phyloP scores from a whole-genome alignment of 2,797 vertebrate genomes.

The Prunella strophiata region DNA sequence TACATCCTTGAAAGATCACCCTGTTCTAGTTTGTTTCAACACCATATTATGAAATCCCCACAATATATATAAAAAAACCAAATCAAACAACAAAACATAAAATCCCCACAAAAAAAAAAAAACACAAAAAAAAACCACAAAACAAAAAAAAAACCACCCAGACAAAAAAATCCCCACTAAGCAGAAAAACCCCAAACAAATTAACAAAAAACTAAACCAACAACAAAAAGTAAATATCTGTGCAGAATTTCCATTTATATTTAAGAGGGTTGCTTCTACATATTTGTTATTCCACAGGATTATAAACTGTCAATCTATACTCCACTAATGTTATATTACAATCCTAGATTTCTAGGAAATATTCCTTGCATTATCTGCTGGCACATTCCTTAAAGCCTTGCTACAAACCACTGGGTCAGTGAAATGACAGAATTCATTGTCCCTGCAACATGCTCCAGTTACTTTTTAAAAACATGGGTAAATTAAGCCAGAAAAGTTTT shows the following conservation, averaged over 20 bases:
- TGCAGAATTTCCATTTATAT: neutral
- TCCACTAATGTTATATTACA: neutral
- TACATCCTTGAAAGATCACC: neutral
- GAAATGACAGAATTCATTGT: neutral
- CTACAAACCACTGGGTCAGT: neutral
- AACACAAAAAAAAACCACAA: neutral
- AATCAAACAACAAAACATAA: neutral
- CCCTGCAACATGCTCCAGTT: neutral
- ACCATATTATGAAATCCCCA: neutral
- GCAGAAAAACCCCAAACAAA: fast-evolving
- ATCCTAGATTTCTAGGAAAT: neutral
- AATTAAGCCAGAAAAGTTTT: neutral
- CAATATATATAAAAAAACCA: neutral
- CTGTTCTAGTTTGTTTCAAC: neutral
- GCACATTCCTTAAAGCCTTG: neutral
- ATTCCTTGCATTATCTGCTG: neutral
- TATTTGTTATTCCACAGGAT: neutral
- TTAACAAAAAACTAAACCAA: neutral
- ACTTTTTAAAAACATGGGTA: neutral
- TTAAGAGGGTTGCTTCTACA: neutral
- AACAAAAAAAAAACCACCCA: fast-evolving
- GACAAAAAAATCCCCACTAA: neutral
- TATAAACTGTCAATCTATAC: neutral
- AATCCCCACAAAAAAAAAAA: neutral
- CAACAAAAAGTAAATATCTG: neutral